Evolutionary conservation across 2,888 invertebrate genomes (phyloP), one percentile per base, ranked within the genome.

Genomic region (Bhutanitis thaidina): DNA sequence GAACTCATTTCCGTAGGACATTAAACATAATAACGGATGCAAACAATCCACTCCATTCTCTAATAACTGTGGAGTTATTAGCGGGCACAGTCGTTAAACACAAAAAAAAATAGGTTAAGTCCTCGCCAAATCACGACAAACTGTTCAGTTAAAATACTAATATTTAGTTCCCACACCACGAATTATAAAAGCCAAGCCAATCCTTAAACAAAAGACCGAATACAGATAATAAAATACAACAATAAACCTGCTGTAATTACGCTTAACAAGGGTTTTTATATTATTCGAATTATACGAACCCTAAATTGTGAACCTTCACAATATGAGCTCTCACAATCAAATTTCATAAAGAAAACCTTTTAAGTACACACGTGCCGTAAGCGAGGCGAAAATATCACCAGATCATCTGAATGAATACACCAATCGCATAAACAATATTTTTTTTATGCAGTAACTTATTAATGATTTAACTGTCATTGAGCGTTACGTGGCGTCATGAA

Each of bases 1-100:
- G 15, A 37, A 45, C 36, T 36, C 13, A 27, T 29, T 37, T 45
- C 44, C 44, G 36, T 36, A 14, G 36, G n/a, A 45, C 44, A n/a
- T 37, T 36, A 32, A 16, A 13, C n/a, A 37, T 3, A 36, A 35
- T 15, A 27, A 36, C 29, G 45, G 30, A 30, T 20, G 30, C 7
- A 38, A 29, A 32, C 46, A 39, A 39, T 38, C 38, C 16, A 30
- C 12, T 38, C 38, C 46, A 20, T 38, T 32, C 38, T 10, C 38
- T 12, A 32, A 38, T 46, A 38, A 32, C 16, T 34, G 20, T 12
- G n/a, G n/a, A n/a, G n/a, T n/a, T n/a, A n/a, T n/a, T n/a, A 16
- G 9, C n/a, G 13, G 20, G 20, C 20, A 20, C 43, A 4, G 27
- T 8, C 43, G 7, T 34, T 15, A 34, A 43, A 16, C 8, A 27